Percentiles rank a stretch among this genome's conserved stretches.
These are phyloP conservation scores for Poeciliopsis prolifica DNA, from an alignment of 2,113 vertebrate species.

Conservation along the genomic window DNA sequence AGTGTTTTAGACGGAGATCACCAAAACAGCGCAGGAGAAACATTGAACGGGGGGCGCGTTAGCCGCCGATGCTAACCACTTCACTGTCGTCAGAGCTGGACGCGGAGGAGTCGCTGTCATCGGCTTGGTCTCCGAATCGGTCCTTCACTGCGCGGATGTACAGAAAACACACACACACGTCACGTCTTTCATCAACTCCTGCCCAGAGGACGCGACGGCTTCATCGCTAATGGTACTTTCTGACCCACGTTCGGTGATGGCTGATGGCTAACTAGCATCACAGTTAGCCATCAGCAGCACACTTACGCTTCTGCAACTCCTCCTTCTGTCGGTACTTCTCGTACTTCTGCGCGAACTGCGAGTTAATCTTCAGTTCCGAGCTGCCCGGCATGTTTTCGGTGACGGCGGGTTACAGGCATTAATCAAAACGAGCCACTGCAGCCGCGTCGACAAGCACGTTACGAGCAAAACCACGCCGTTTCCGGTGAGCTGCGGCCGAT, in stretches of 20 bases:
- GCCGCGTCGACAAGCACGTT: constrained; percentile 12
- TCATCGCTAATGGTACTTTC: no score
- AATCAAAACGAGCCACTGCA: background rate
- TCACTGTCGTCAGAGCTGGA: constrained; percentile 83
- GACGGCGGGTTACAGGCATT: background rate
- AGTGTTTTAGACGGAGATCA: no score
- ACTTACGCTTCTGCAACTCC: constrained; percentile 90
- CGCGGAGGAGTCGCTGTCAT: constrained; percentile 75
- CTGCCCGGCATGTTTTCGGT: constrained; percentile 65
- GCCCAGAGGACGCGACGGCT: background rate
- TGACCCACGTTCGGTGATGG: constrained; percentile 16
- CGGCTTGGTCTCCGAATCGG: constrained; percentile 80
- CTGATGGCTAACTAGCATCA: constrained; percentile 26
- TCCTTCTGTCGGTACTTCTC: constrained; percentile 88
- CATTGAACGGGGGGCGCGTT: fast-evolving
- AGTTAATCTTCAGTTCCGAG: constrained; percentile 81
- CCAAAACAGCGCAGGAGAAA: background rate
- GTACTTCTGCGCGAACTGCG: constrained; percentile 85
- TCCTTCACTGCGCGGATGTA: constrained; percentile 83
- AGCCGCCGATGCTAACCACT: constrained; percentile 63
- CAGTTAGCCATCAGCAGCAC: constrained; percentile 21
- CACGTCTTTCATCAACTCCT: fast-evolving
- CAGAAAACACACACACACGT: background rate
- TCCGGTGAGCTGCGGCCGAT: constrained; percentile 25
- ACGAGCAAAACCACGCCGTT: constrained; percentile 33